Evolutionary conservation across 2,888 invertebrate genomes (phyloP), one percentile per base, ranked within the genome.

Genomic region (Chrysolina haemoptera): DNA sequence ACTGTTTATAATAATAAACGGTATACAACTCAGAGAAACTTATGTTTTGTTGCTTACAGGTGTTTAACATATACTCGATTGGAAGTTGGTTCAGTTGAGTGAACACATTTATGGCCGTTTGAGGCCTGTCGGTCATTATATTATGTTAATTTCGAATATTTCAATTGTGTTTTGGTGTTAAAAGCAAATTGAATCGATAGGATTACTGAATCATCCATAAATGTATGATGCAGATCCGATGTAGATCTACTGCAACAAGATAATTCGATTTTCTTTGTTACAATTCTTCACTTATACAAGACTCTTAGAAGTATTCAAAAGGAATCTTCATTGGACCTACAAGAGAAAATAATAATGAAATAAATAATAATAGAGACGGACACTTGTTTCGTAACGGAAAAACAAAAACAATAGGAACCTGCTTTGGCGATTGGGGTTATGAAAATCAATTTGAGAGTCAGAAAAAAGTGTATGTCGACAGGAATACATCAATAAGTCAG

Each of bases 21-120:
- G 16, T 50, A 3, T 14, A 16, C 11, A 16, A 50, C n/a, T 76
- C 75, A 67, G 73, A 62, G 14, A 62, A 46, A 62, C 18, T 46
- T 27, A 46, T 53, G 59, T 41, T 62, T 50, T 22, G 50, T 70
- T n/a, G 9, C 40, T 35, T 18, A 63, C 20, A n/a, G n/a, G n/a
- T n/a, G n/a, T n/a, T n/a, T n/a, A n/a, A n/a, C n/a, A n/a, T n/a
- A 40, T 62, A 41, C 41, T 70, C 50, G 53, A 63, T 50, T 63
- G 53, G 50, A 43, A 62, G 35, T 22, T 46, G 41, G 11, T 68
- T 50, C 48, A 16, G 35, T 50, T 50, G 70, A 35, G 55, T 59
- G 59, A 46, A 46, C 43, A 5, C 10, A 62, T n/a, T n/a, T 46
- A 27, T 27, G 43, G 12, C 62, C 18, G 20, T 40, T 50, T 27